phyloP scores from a whole-genome alignment of 1,140 invertebrate species.

The Spodoptera frugiperda region DNA sequence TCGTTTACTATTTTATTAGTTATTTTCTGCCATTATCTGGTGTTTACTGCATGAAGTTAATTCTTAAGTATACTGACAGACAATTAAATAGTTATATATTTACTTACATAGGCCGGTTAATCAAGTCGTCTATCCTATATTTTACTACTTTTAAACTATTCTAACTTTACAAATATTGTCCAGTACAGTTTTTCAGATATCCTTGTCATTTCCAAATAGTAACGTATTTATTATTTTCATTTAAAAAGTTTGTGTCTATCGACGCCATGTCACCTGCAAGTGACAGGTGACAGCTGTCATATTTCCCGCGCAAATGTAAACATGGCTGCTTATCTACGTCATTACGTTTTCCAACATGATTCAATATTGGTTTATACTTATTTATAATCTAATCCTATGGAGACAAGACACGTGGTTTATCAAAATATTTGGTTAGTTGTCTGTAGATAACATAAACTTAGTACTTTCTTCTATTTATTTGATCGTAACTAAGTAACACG shows the following conservation, averaged over 20 bases:
- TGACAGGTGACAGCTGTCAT: slow-evolving; percentile 71
- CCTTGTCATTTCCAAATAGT: not conserved
- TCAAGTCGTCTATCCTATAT: not conserved
- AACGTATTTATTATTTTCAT: not conserved
- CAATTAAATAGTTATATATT: not conserved
- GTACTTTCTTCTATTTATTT: not conserved
- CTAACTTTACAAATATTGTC: not conserved
- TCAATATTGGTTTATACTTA: slow-evolving; percentile 46
- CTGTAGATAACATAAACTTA: not conserved
- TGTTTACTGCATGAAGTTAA: too few relatives aligned
- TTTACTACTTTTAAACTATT: not conserved
- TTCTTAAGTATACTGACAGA: not conserved
- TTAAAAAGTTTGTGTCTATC: slow-evolving; percentile 30
- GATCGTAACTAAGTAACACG: not conserved
- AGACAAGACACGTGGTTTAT: slow-evolving; percentile 8
- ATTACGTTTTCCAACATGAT: slow-evolving; percentile 35
- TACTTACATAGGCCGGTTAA: not conserved
- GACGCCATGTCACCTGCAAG: slow-evolving; percentile 55
- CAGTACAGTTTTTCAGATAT: not conserved
- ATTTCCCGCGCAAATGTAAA: slow-evolving; percentile 64
- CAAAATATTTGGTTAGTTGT: slow-evolving; percentile 13
- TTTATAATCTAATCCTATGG: slow-evolving; percentile 16
- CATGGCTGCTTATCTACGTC: slow-evolving; percentile 59
- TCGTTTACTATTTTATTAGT: too few relatives aligned
- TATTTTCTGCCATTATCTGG: too few relatives aligned